Evolutionary conservation across 2,113 vertebrate species (phyloP).

Genomic region (Ahaetulla prasina): DNA sequence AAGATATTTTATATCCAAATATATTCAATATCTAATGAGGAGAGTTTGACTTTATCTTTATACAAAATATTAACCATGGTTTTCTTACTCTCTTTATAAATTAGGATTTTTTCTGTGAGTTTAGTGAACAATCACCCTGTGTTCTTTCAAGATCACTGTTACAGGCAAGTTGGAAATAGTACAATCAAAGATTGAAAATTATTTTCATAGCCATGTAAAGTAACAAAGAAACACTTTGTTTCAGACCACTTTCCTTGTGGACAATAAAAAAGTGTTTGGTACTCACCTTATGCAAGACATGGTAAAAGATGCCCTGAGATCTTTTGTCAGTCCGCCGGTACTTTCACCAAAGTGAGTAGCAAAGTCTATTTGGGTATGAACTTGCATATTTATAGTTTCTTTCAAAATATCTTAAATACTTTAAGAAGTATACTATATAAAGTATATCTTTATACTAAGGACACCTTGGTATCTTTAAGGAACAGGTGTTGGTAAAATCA

Average conservation of each 20-base stretch:
- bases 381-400: background rate
- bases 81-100: slow-evolving; percentile 21
- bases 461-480: background rate
- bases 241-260: slow-evolving; percentile 94
- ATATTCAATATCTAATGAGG: background rate
- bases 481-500: background rate
- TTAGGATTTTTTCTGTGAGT: slow-evolving; percentile 98
- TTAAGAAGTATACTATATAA: background rate
- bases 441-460: background rate
- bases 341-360: slow-evolving; percentile 92
- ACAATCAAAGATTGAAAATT: background rate
- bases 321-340: slow-evolving; percentile 96
- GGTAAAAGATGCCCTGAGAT: slow-evolving; percentile 95
- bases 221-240: slow-evolving; percentile 37
- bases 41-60: background rate
- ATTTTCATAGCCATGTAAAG: background rate
- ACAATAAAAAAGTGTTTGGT: slow-evolving; percentile 97
- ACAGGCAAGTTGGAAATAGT: slow-evolving; percentile 74
- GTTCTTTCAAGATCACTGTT: slow-evolving; percentile 95
- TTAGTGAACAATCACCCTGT: slow-evolving; percentile 97
- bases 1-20: background rate
- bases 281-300: slow-evolving; percentile 98
- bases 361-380: background rate
- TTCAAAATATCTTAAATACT: background rate
- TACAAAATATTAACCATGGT: slow-evolving; percentile 3